Evolutionary conservation across 2,797 vertebrate genomes (phyloP).

Genomic region (Pristis pectinata): DNA sequence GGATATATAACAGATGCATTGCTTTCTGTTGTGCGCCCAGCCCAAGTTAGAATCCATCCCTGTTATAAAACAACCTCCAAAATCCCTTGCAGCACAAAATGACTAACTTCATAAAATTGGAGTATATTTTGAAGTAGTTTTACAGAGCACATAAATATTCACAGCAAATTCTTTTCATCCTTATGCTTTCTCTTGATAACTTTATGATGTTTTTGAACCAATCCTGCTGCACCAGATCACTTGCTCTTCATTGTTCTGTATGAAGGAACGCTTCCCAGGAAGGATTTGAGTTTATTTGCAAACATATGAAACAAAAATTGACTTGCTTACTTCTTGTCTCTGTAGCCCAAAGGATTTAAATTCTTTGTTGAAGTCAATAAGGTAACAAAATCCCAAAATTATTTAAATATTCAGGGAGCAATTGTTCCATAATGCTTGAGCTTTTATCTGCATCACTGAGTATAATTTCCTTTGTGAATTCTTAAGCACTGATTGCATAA

Average conservation of each 20-base stretch:
- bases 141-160: background rate
- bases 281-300: background rate
- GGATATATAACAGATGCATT: background rate
- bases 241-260: background rate
- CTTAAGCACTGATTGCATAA: background rate
- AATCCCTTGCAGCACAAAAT: background rate
- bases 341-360: background rate
- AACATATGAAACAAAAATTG: background rate
- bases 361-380: background rate
- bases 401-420: background rate
- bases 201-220: background rate
- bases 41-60: background rate
- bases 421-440: background rate
- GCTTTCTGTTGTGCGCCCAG: background rate
- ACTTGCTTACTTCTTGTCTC: background rate
- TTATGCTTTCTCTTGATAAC: background rate
- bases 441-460: background rate
- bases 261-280: background rate
- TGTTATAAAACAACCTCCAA: background rate
- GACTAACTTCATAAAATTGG: background rate
- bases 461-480: slow-evolving; percentile 9
- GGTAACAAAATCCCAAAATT: background rate
- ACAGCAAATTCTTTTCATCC: background rate
- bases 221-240: background rate
- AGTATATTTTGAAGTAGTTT: background rate